Percentiles rank a stretch among this genome's conserved stretches.
phyloP scores from a whole-genome alignment of 2,797 vertebrate genomes.

The Coregonus suidteri region DNA sequence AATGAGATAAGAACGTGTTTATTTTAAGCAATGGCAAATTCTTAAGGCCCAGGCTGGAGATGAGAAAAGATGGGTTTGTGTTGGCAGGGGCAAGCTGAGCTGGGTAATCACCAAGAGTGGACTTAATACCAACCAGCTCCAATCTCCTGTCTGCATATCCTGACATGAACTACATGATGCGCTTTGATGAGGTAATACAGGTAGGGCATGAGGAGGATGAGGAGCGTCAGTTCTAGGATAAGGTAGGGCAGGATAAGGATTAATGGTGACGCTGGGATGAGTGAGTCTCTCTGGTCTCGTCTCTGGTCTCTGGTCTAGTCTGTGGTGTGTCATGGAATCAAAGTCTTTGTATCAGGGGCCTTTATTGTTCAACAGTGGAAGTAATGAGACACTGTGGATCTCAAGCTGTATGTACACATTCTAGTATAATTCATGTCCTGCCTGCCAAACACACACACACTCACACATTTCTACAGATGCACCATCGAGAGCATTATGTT shows the following conservation, averaged over 20 bases:
- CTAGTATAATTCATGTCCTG: no score
- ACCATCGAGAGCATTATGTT: no score
- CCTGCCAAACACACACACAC: conserved; percentile 1
- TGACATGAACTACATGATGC: conserved; percentile 20
- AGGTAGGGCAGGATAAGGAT: conserved; percentile 9
- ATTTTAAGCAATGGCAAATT: conserved; percentile 10
- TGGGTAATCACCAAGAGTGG: background rate
- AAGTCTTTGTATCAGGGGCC: no score
- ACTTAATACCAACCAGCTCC: background rate
- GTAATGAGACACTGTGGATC: no score
- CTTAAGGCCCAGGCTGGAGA: background rate
- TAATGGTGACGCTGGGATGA: conserved; percentile 6
- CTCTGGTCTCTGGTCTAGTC: conserved; percentile 1
- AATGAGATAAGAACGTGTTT: conserved; percentile 19
- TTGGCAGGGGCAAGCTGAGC: background rate
- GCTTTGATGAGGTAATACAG: background rate
- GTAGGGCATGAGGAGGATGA: background rate
- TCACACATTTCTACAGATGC: background rate
- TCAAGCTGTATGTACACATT: no score
- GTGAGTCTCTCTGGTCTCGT: conserved; percentile 12
- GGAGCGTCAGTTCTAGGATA: conserved; percentile 7
- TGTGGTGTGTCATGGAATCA: background rate
- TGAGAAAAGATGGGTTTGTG: background rate
- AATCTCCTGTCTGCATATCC: conserved; percentile 35
- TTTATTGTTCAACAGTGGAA: no score